Evolutionary conservation across 2,113 vertebrate species (phyloP).

Genomic region (Poeciliopsis turrubarensis): DNA sequence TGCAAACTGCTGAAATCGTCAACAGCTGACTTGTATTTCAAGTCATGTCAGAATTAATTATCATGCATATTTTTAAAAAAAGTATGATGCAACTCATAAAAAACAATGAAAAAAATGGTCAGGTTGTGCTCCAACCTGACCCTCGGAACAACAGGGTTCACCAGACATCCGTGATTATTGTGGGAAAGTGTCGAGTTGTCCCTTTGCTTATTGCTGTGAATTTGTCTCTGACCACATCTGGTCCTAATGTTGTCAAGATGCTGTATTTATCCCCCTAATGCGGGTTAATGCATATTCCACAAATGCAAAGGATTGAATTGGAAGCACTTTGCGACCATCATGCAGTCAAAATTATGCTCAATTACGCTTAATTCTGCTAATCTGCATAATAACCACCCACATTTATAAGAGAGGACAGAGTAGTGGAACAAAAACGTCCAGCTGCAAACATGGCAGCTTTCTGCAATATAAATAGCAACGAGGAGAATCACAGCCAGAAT

Average conservation of each 20-base stretch:
- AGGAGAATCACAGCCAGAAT: not conserved
- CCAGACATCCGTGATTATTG: not conserved
- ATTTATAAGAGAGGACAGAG: not conserved
- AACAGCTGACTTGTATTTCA: no score
- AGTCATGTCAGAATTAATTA: no score
- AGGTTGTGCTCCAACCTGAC: not conserved
- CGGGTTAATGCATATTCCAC: not conserved
- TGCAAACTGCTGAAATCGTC: no score
- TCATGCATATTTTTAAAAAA: no score
- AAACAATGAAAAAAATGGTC: no score
- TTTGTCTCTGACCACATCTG: not conserved
- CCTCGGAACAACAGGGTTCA: not conserved
- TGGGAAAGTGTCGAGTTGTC: not conserved
- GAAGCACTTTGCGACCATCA: not conserved
- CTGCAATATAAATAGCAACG: no score
- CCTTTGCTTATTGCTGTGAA: not conserved
- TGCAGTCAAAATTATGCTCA: not conserved
- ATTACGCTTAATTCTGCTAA: not conserved
- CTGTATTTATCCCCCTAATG: not conserved
- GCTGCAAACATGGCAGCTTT: not conserved
- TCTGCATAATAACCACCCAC: not conserved
- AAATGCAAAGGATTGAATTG: not conserved
- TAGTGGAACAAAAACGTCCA: not conserved
- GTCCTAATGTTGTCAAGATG: not conserved
- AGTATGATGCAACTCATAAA: no score